Conservation (phyloP, 1,140 invertebrate species). For the Radopholus similis region DNA sequence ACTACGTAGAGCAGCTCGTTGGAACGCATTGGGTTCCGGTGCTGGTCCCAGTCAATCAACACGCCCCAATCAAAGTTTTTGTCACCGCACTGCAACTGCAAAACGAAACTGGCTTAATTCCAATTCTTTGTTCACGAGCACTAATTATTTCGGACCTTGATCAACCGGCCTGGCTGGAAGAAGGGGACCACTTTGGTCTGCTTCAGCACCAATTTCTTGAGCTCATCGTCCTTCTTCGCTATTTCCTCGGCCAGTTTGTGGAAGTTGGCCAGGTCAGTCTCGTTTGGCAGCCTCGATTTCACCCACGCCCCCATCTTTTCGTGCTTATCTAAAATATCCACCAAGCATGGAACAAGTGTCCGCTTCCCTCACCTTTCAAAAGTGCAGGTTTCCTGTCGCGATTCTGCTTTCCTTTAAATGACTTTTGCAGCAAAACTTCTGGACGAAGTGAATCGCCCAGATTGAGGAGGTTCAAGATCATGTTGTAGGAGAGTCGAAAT, state of each 20-base stretch:
- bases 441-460: conserved; percentile 99
- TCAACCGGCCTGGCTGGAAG: conserved; percentile 82
- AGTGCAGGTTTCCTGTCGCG: conserved; percentile 85
- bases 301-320: conserved; percentile 68
- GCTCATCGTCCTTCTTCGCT: conserved; percentile 71
- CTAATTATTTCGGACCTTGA: conserved; percentile 69
- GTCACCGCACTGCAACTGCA: conserved; percentile 76
- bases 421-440: conserved; percentile 96
- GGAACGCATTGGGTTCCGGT: conserved; percentile 64
- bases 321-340: conserved; percentile 21
- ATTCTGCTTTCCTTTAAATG: conserved; percentile 99
- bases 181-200: conserved; percentile 87
- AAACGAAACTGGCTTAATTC: no score
- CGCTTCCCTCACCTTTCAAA: conserved; percentile 69
- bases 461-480: conserved; percentile 92
- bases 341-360: neutral
- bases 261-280: conserved; percentile 76
- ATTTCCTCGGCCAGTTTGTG: conserved; percentile 79
- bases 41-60: conserved; percentile 80
- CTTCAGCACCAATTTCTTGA: conserved; percentile 71
- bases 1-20: conserved; percentile 64
- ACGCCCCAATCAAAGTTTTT: conserved; percentile 93
- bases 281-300: conserved; percentile 66
- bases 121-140: neutral
- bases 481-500: conserved; percentile 98